Evolutionary conservation across 2,888 invertebrate species (phyloP), one percentile per base, ranked within the genome.

Genomic region (Dasysyrphus albostriatus): DNA sequence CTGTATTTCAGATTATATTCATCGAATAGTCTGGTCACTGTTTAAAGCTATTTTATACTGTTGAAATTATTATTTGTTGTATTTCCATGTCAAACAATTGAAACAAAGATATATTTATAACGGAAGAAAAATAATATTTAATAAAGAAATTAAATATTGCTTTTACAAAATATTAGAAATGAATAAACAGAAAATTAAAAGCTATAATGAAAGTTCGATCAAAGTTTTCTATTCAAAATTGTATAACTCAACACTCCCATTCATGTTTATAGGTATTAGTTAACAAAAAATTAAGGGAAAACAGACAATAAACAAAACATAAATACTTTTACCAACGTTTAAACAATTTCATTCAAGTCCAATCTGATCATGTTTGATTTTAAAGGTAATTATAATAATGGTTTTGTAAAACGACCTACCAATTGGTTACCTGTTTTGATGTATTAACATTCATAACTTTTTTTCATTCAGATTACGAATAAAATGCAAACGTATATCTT

Each of bases 281-380:
- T 2, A 3, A 24, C 5, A n/a, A 1, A 47, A 7, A 24, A 12
- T 12, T 29, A 9, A 54, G 2, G 29, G 14, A 14, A 29, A 54
- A 54, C 0, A 29, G 29, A 54, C 12, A 54, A 7, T 5, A 29
- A 14, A 19, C 14, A 12, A 10, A 37, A 2, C 3, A 3, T 8
- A 37, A 37, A 37, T 37, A 10, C 10, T 10, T 24, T 24, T 1
- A 37, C 7, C 8, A 19, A 14, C 10, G 16, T 54, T 54, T 54
- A 29, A 54, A 14, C 14, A 7, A 54, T 29, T 54, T 54, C 54
- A 54, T 29, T 54, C 3, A 12, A 59, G 9, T 24, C 24, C 16
- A 51, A 51, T 51, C 10, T 51, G 19, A 51, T 51, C 16, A 51
- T 51, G 19, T 59, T 59, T 37, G 59, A 59, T 39, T 39, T 59